Evolutionary conservation across 2,797 vertebrate genomes (phyloP).

Genomic region (Passerculus sandwichensis): DNA sequence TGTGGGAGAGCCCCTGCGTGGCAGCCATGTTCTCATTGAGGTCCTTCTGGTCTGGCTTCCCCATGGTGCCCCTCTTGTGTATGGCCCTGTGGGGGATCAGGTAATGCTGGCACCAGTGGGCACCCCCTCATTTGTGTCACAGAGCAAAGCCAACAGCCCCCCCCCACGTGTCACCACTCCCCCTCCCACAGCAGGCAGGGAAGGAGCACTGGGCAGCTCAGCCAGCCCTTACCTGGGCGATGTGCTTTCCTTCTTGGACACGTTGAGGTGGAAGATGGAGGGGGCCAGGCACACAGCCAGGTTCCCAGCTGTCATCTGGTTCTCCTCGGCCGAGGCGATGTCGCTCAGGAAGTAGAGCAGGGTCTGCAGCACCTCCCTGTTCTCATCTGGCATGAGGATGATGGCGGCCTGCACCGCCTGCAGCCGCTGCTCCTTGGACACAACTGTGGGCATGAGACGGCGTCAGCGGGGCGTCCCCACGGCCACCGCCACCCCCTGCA

Average conservation of each 20-base stretch:
- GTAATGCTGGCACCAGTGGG: rapidly evolving
- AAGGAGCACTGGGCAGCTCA: not conserved
- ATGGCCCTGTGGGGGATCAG: constrained; percentile 71
- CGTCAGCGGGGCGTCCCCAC: rapidly evolving
- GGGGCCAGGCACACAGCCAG: constrained; percentile 88
- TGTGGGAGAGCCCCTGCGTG: constrained; percentile 84
- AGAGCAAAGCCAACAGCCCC: not conserved
- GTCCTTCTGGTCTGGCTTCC: constrained; percentile 85
- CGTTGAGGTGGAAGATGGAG: constrained; percentile 87
- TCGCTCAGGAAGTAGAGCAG: constrained; percentile 89
- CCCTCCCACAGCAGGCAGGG: not conserved
- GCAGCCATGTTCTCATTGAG: constrained; percentile 86
- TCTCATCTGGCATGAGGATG: constrained; percentile 86
- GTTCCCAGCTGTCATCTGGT: constrained; percentile 88
- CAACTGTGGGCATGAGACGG: constrained; percentile 64
- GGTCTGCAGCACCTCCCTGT: constrained; percentile 87
- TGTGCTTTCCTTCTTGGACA: constrained; percentile 84
- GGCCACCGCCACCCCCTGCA: rapidly evolving
- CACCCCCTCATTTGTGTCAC: not conserved
- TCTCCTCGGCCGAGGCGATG: constrained; percentile 83
- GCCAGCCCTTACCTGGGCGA: constrained; percentile 78
- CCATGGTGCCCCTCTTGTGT: constrained; percentile 74
- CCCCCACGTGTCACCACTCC: rapidly evolving
- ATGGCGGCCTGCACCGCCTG: constrained; percentile 82
- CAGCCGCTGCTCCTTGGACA: constrained; percentile 83